Conservation (phyloP, 1,140 invertebrate genomes). For the Leptinotarsa texana region DNA sequence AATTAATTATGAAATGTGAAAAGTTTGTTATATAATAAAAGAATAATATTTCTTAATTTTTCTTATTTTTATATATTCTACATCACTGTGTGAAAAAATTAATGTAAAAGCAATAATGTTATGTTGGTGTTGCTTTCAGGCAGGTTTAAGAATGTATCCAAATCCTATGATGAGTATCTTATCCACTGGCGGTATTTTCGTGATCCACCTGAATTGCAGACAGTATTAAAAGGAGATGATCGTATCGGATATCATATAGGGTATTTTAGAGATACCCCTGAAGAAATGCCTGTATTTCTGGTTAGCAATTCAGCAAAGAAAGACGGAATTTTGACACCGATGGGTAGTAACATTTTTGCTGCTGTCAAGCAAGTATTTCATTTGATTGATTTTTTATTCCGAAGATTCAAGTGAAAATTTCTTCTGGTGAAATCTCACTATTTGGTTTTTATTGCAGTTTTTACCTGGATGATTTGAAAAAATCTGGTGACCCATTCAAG, state of each 20-base stretch:
- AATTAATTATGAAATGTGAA: too few relatives aligned
- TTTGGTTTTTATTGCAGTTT: slow-evolving; percentile 55
- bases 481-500: slow-evolving; percentile 67
- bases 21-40: too few relatives aligned
- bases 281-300: slow-evolving; percentile 74
- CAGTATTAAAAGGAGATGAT: slow-evolving; percentile 70
- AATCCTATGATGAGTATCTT: slow-evolving; percentile 67
- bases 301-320: slow-evolving; percentile 72
- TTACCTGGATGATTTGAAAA: slow-evolving; percentile 67
- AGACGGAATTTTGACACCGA: slow-evolving; percentile 69
- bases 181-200: slow-evolving; percentile 90
- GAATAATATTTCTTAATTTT: too few relatives aligned
- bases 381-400: neutral
- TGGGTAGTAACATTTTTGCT: slow-evolving; percentile 85
- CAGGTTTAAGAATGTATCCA: slow-evolving; percentile 54
- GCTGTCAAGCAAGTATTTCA: slow-evolving; percentile 70
- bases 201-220: slow-evolving; percentile 93
- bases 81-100: too few relatives aligned
- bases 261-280: slow-evolving; percentile 85
- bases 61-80: too few relatives aligned
- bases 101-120: too few relatives aligned
- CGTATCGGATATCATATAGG: slow-evolving; percentile 80
- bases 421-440: too few relatives aligned
- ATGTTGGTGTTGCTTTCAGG: slow-evolving; percentile 45
- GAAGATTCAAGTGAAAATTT: too few relatives aligned